These are phyloP conservation scores for Campopleginae sp. DNA, from an alignment of 2,888 invertebrate genomes.

Conservation along the genomic window DNA sequence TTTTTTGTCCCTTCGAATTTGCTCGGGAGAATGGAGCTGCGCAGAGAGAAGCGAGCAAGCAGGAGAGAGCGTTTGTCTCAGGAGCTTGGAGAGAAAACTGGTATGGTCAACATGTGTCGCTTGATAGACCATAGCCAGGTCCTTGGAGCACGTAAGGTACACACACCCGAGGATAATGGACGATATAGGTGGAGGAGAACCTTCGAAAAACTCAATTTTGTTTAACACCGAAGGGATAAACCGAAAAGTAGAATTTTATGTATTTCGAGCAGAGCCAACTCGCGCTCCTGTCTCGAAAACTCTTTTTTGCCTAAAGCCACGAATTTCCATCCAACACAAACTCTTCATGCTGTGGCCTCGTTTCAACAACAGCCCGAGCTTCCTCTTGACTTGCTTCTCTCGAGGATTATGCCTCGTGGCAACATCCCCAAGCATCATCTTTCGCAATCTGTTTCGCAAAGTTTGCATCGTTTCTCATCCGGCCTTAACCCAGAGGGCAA, in stretches of 20 bases:
- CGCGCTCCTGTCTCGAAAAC: constrained; percentile 30
- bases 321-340: neutral
- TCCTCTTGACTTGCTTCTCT: constrained; percentile 4
- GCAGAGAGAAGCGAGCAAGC: constrained; percentile 13
- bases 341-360: neutral
- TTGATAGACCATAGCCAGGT: constrained; percentile 49
- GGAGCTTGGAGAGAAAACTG: constrained; percentile 54
- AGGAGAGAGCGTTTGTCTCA: constrained; percentile 45
- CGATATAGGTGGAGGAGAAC: constrained; percentile 9
- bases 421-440: constrained; percentile 54
- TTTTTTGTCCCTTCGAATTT: neutral
- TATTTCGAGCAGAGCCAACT: constrained; percentile 16
- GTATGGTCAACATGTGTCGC: constrained; percentile 66
- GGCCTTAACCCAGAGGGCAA: constrained; percentile 33
- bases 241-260: constrained; percentile 31
- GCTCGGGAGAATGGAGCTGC: constrained; percentile 17
- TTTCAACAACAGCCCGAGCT: constrained; percentile 11
- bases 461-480: constrained; percentile 34
- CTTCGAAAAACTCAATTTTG: constrained; percentile 40
- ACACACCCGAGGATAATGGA: constrained; percentile 15
- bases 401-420: constrained; percentile 26
- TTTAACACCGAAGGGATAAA: constrained; percentile 51
- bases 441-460: constrained; percentile 65
- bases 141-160: constrained; percentile 55
- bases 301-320: neutral